Conservation (phyloP, 2,888 invertebrate species). For the Apodemia duryi region DNA sequence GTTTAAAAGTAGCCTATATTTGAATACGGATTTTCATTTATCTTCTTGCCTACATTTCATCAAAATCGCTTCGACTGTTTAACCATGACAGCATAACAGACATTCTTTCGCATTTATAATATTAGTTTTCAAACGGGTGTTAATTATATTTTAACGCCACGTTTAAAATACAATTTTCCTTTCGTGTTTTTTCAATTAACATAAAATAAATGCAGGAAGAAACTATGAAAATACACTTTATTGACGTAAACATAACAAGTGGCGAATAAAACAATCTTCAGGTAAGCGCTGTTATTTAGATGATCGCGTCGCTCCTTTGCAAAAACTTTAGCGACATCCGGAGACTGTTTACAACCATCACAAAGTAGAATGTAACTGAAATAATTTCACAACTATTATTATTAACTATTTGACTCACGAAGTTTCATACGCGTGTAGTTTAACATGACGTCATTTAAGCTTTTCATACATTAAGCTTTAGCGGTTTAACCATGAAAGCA, state of each 20-base stretch:
- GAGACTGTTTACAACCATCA: neutral
- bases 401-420: neutral
- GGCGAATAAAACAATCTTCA: neutral
- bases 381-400: neutral
- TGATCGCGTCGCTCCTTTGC: neutral
- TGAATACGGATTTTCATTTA: too few species aligned
- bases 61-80: too few species aligned
- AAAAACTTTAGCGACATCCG: neutral
- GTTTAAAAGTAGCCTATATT: too few species aligned
- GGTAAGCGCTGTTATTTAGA: neutral
- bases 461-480: too few species aligned
- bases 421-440: too few species aligned
- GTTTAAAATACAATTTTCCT: neutral
- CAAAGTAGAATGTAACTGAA: conserved; percentile 1
- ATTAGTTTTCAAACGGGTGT: too few species aligned
- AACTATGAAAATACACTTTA: conserved; percentile 4
- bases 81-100: too few species aligned
- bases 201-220: neutral
- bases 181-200: neutral
- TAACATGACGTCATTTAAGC: too few species aligned
- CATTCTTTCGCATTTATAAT: too few species aligned
- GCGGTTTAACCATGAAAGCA: too few species aligned
- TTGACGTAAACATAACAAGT: neutral
- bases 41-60: too few species aligned
- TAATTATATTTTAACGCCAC: neutral